These are phyloP conservation scores for Lamellibrachia columna DNA, from an alignment of 2,888 invertebrate species.

Conservation along the genomic window DNA sequence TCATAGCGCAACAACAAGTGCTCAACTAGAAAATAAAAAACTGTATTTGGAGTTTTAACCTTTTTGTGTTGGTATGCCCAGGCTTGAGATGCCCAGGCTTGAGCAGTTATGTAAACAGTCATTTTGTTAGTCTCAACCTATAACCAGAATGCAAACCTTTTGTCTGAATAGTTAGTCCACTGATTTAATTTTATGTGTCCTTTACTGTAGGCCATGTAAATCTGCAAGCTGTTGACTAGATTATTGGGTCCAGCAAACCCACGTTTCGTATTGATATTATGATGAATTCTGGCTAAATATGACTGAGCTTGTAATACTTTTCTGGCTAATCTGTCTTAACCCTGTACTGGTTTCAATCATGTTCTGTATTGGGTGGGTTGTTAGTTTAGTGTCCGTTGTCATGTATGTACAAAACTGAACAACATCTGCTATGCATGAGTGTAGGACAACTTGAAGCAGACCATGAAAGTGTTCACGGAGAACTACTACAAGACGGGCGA, in stretches of 20 bases:
- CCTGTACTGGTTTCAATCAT: no score
- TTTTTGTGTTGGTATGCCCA: background rate
- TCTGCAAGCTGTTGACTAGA: no score
- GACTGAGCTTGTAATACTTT: no score
- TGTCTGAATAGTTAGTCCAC: background rate
- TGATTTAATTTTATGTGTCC: background rate
- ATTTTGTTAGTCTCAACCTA: background rate
- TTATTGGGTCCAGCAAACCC: no score
- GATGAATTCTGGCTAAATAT: no score
- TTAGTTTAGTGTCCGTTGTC: no score
- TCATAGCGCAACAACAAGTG: background rate
- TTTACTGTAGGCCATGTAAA: no score
- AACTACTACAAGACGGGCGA: slow-evolving; percentile 68
- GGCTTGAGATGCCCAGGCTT: background rate
- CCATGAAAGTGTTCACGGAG: slow-evolving; percentile 56
- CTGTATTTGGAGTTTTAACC: background rate
- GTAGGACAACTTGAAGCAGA: slow-evolving; percentile 58
- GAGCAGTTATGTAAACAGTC: background rate
- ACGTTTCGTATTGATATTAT: no score
- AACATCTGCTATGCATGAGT: no score
- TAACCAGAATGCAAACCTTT: background rate
- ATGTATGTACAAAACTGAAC: no score
- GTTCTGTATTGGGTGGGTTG: no score
- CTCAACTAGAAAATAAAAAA: background rate
- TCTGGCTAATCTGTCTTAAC: no score